These are phyloP conservation scores for Oligia strigilis DNA, from an alignment of 2,888 invertebrate genomes.

Conservation along the genomic window DNA sequence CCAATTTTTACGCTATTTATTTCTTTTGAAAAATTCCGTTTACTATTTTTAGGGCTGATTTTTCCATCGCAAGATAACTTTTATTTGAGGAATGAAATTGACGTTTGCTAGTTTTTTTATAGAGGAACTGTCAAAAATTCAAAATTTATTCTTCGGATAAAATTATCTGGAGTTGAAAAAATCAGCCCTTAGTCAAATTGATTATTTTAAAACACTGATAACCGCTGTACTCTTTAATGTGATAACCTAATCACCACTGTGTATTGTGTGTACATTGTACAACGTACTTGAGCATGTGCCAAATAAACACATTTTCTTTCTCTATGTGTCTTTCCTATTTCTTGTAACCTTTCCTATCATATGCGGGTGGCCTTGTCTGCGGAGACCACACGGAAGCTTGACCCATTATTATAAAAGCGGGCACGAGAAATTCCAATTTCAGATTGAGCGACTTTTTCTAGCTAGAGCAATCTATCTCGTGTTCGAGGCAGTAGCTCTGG, in stretches of 20 bases:
- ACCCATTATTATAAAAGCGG: constrained; percentile 13
- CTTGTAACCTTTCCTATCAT: neutral
- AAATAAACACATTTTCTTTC: neutral
- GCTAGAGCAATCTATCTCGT: neutral
- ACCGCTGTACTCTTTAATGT: neutral
- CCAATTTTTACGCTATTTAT: too few species aligned
- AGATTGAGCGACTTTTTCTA: constrained; percentile 1
- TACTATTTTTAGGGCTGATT: too few species aligned
- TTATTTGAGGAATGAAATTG: too few species aligned
- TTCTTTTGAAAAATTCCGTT: too few species aligned
- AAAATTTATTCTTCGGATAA: too few species aligned
- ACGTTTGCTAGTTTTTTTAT: too few species aligned
- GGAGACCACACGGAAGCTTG: constrained; percentile 31
- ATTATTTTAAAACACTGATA: too few species aligned
- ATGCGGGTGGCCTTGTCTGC: constrained; percentile 7
- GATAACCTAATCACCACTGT: neutral
- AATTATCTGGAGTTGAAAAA: too few species aligned
- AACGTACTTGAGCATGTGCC: neutral
- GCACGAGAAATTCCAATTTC: constrained; percentile 8
- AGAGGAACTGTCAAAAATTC: too few species aligned
- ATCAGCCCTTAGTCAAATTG: too few species aligned
- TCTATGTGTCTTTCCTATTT: neutral
- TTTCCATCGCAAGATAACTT: too few species aligned
- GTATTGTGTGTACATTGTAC: neutral
- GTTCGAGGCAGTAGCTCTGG: neutral